These are phyloP conservation scores for Thera britannica DNA, from an alignment of 2,888 invertebrate genomes.

Conservation along the genomic window DNA sequence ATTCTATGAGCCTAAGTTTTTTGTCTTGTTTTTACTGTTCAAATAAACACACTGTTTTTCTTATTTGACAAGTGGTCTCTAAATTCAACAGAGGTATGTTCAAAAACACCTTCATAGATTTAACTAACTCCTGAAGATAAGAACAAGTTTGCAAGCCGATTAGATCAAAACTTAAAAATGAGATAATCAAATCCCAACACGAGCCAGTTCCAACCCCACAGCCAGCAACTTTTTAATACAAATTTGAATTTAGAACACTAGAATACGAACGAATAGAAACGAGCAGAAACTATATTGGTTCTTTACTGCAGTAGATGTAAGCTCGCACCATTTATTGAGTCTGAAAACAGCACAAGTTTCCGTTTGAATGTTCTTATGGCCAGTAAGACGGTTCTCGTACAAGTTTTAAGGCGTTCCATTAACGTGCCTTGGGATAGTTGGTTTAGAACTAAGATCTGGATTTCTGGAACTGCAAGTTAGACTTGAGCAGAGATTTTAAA, in stretches of 20 bases:
- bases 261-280: conserved; percentile 40
- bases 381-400: conserved; percentile 71
- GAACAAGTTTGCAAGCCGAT: background rate
- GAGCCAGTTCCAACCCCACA: conserved; percentile 24
- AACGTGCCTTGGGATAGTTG: conserved; percentile 31
- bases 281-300: conserved; percentile 60
- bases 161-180: background rate
- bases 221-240: conserved; percentile 36
- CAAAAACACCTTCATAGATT: no score
- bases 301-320: conserved; percentile 63
- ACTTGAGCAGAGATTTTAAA: background rate
- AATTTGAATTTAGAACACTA: conserved; percentile 43
- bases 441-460: conserved; percentile 9
- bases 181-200: conserved; percentile 23
- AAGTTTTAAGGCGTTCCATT: conserved; percentile 71
- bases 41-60: no score
- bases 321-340: conserved; percentile 78
- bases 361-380: conserved; percentile 61
- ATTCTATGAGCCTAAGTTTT: background rate
- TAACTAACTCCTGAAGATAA: no score
- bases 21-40: background rate
- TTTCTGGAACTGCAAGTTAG: background rate
- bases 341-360: conserved; percentile 74
- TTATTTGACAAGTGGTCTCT: no score
- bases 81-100: no score